Conservation (phyloP, 2,113 vertebrate genomes). For the Lethenteron reissneri region DNA sequence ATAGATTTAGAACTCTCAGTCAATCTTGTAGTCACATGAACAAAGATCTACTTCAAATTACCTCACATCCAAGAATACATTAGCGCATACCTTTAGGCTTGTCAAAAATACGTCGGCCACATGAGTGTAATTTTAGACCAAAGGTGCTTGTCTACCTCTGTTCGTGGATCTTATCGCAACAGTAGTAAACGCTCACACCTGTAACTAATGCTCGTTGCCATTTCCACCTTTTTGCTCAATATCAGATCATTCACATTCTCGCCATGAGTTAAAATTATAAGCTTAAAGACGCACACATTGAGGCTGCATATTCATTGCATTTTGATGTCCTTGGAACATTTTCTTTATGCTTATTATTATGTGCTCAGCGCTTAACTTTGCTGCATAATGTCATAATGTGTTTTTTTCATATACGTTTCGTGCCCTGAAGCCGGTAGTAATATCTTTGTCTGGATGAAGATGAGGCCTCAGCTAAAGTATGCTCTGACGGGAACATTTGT, state of each 20-base stretch:
- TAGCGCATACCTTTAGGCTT: no score
- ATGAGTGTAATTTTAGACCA: no score
- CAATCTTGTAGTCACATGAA: no score
- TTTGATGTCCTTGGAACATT: not conserved
- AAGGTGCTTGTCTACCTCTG: no score
- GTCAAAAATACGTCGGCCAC: no score
- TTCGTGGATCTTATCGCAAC: no score
- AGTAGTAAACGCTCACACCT: no score
- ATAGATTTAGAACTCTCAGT: no score
- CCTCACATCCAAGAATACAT: no score
- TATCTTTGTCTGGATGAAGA: conserved; percentile 97
- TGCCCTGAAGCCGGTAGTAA: conserved; percentile 69
- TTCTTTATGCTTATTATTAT: not conserved
- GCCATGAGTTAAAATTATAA: not conserved
- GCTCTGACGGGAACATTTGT: not conserved
- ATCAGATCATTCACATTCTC: not conserved
- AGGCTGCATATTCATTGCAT: not conserved
- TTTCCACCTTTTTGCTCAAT: no score
- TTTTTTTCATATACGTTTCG: conserved; percentile 9
- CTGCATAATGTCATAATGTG: not conserved
- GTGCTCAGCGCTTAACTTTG: not conserved
- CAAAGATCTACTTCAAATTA: no score
- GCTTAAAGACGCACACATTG: not conserved
- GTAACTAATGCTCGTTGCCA: no score
- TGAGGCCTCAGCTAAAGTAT: conserved; percentile 86